These are phyloP conservation scores for Cynopterus brachyotis DNA, from an alignment of 2,113 vertebrate genomes.

Conservation along the genomic window DNA sequence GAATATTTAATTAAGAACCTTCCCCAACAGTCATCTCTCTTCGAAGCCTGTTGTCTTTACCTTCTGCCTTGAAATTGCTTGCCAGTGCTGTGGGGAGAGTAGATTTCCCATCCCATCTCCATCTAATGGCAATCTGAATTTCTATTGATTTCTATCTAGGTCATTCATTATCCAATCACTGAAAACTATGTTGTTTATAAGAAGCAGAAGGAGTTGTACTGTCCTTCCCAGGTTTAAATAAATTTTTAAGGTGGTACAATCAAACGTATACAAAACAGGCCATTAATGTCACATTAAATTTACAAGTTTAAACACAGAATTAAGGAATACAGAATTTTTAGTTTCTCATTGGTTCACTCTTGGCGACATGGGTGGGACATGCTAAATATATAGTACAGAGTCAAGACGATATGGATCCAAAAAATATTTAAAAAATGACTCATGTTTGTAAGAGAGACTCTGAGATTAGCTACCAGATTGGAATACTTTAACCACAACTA, in stretches of 20 bases:
- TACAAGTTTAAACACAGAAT: constrained; percentile 64
- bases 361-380: neutral
- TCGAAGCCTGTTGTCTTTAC: neutral
- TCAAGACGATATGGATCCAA: neutral
- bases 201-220: constrained; percentile 66
- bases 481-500: neutral
- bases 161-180: constrained; percentile 59
- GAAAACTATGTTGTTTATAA: constrained; percentile 68
- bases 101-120: neutral
- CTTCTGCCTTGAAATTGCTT: constrained; percentile 48
- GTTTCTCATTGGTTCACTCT: constrained; percentile 29
- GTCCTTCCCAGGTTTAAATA: constrained; percentile 66
- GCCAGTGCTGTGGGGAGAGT: neutral
- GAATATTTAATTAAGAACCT: constrained; percentile 36
- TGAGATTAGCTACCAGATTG: neutral
- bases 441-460: neutral
- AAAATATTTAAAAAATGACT: constrained; percentile 39
- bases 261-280: constrained; percentile 67
- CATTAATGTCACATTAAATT: constrained; percentile 56
- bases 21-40: constrained; percentile 1
- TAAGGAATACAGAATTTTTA: constrained; percentile 45
- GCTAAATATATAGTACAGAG: constrained; percentile 18
- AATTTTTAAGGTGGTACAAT: constrained; percentile 69
- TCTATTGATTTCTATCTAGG: constrained; percentile 68
- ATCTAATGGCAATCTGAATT: constrained; percentile 55